phyloP scores from a whole-genome alignment of 2,797 vertebrate genomes.

The Buceros bicornis region DNA sequence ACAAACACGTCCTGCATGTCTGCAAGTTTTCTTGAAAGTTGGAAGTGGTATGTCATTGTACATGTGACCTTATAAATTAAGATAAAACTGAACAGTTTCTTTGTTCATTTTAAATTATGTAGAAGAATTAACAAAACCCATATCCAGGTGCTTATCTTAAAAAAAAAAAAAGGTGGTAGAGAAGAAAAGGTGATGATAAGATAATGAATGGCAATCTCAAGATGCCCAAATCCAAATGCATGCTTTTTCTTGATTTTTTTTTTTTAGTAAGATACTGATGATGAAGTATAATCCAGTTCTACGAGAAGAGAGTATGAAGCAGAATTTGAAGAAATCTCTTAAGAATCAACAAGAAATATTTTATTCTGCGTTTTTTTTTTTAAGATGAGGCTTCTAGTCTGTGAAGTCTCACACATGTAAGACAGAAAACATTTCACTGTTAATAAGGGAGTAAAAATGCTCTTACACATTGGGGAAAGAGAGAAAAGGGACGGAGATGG shows the following conservation, averaged over 20 bases:
- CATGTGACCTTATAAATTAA: background rate
- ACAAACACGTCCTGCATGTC: background rate
- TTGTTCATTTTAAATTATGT: background rate
- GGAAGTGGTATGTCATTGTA: background rate
- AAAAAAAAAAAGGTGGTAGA: accelerated
- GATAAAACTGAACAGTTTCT: background rate
- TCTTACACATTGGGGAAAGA: background rate
- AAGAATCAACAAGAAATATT: background rate
- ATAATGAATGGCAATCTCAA: background rate
- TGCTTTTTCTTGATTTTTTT: background rate
- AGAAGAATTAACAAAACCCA: background rate
- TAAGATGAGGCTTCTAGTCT: background rate
- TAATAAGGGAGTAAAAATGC: background rate
- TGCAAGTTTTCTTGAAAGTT: background rate
- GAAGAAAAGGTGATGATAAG: background rate
- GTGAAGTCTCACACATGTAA: background rate
- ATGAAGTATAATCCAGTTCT: background rate
- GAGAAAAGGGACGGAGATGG: background rate
- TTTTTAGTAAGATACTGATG: background rate
- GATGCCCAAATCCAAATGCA: background rate
- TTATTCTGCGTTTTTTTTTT: background rate
- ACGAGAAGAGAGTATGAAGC: background rate
- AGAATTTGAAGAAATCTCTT: background rate
- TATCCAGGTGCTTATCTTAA: background rate
- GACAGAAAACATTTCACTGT: background rate